Conservation (phyloP, 2,888 invertebrate species). For the Oscheius onirici region DNA sequence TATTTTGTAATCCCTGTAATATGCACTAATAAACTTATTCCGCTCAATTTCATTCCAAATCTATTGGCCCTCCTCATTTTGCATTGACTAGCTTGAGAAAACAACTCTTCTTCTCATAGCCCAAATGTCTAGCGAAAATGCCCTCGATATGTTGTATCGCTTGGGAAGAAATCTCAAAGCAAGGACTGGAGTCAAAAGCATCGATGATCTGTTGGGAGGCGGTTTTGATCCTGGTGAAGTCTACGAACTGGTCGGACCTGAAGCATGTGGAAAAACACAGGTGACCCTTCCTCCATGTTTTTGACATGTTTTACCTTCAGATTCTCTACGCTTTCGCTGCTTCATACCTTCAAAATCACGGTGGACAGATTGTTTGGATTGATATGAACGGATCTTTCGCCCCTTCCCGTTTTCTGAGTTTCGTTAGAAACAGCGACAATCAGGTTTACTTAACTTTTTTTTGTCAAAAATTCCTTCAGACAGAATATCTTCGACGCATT, state of each 20-base stretch:
- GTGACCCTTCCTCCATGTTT: conserved; percentile 12
- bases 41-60: not conserved
- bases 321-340: conserved; percentile 49
- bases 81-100: not conserved
- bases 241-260: conserved; percentile 46
- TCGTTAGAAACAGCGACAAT: not conserved
- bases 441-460: not conserved
- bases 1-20: not conserved
- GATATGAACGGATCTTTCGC: conserved; percentile 38
- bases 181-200: conserved; percentile 10
- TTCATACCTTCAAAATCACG: conserved; percentile 32
- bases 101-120: not conserved
- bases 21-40: not conserved
- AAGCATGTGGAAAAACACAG: conserved; percentile 50
- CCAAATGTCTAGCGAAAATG: conserved; percentile 37
- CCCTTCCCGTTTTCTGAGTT: not conserved
- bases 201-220: conserved; percentile 21
- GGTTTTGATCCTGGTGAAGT: conserved; percentile 37
- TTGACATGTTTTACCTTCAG: conserved; percentile 31
- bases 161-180: conserved; percentile 25
- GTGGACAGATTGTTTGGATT: conserved; percentile 30
- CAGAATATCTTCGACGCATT: not conserved
- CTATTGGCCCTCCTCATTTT: not conserved
- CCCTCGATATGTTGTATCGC: conserved; percentile 39
- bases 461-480: not conserved